Percentiles rank a stretch among this genome's conserved stretches.
Conservation (phyloP, 1,140 invertebrate genomes). For the Ladona fulva region DNA sequence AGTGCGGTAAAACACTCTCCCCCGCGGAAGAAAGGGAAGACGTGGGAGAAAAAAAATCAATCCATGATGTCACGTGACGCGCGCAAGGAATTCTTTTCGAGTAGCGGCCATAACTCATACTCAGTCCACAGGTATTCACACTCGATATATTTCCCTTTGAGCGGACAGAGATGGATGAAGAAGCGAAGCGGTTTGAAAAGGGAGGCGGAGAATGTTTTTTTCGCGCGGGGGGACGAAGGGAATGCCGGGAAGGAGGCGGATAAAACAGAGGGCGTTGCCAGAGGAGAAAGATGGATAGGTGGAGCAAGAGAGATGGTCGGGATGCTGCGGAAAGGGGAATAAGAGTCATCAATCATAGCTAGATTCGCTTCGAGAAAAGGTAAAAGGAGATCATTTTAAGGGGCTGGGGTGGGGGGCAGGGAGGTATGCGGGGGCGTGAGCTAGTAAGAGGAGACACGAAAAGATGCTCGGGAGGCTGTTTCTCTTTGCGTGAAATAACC, state of each 20-base stretch:
- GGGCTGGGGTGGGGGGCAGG: background rate
- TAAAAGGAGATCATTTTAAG: background rate
- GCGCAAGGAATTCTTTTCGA: background rate
- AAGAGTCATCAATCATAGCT: background rate
- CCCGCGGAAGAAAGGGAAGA: background rate
- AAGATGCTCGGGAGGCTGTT: too few species aligned
- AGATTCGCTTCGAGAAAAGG: background rate
- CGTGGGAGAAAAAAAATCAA: background rate
- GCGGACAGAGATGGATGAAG: background rate
- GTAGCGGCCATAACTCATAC: slow-evolving; percentile 3
- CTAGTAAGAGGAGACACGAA: too few species aligned
- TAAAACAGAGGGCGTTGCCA: background rate
- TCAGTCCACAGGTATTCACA: slow-evolving; percentile 8
- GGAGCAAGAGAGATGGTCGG: background rate
- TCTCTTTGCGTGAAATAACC: too few species aligned
- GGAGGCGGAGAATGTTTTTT: too few species aligned
- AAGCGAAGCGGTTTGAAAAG: background rate
- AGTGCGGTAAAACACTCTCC: background rate
- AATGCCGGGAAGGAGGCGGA: background rate
- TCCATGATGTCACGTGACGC: background rate
- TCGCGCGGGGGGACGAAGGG: background rate
- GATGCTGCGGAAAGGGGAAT: background rate
- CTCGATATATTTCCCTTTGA: slow-evolving; percentile 5
- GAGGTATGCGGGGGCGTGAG: too few species aligned
- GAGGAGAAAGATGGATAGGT: background rate